Percentiles rank a stretch among this genome's conserved stretches.
phyloP scores from a whole-genome alignment of 2,113 vertebrate species.

The Phrynocephalus versicolor region DNA sequence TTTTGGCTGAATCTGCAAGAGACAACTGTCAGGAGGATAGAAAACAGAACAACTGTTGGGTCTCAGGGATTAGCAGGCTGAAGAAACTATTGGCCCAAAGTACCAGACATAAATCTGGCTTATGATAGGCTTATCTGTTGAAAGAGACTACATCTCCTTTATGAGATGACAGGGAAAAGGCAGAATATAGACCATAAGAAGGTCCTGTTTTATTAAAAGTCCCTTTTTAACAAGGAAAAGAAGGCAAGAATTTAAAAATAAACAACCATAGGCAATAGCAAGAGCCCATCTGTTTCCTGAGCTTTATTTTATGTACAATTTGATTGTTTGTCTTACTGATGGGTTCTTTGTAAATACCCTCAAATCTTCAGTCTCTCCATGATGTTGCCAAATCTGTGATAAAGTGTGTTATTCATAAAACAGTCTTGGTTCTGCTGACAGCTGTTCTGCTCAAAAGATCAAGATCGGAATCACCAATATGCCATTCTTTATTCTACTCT shows the following conservation, averaged over 20 bases:
- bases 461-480: background rate
- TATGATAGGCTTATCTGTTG: background rate
- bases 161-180: background rate
- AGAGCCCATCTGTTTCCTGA: background rate
- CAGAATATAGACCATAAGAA: background rate
- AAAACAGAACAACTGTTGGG: background rate
- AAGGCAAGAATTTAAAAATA: slow-evolving; percentile 5
- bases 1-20: background rate
- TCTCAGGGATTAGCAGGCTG: background rate
- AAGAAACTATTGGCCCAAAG: background rate
- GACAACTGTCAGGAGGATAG: background rate
- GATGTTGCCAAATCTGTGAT: background rate
- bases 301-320: slow-evolving; percentile 8
- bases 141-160: background rate
- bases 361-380: background rate
- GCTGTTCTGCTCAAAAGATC: background rate
- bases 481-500: background rate
- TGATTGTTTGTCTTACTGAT: background rate
- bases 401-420: background rate
- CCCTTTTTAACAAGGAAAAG: background rate
- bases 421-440: background rate
- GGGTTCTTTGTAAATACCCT: background rate
- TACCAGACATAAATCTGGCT: background rate
- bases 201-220: background rate
- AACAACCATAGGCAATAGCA: background rate